Percentiles rank a stretch among this genome's conserved stretches.
Conservation (phyloP, 2,797 vertebrate species). For the Anabas testudineus region DNA sequence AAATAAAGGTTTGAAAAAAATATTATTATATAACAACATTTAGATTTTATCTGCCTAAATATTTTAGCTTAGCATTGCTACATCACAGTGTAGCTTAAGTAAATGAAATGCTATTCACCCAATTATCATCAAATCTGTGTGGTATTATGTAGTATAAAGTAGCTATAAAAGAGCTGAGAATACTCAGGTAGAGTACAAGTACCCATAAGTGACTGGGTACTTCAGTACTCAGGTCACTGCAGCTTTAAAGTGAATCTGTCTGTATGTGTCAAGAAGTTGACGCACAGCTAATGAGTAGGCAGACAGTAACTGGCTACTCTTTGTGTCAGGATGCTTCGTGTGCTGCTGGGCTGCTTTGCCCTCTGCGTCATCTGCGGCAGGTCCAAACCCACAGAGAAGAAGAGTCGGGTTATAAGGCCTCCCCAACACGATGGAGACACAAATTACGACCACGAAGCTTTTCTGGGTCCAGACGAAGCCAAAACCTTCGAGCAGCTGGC, state of each 20-base stretch:
- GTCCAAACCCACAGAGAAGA: slow-evolving; percentile 92
- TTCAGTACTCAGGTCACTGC: too few relatives aligned
- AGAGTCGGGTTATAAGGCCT: slow-evolving; percentile 88
- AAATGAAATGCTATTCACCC: too few relatives aligned
- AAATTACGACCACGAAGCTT: slow-evolving; percentile 92
- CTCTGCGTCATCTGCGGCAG: slow-evolving; percentile 83
- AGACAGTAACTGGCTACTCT: neutral
- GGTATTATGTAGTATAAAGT: too few relatives aligned
- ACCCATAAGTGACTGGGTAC: too few relatives aligned
- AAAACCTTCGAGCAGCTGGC: slow-evolving; percentile 91
- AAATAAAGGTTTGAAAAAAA: too few relatives aligned
- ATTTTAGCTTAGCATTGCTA: too few relatives aligned
- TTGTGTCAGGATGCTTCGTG: slow-evolving; percentile 83
- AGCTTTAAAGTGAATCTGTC: neutral
- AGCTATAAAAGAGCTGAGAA: too few relatives aligned
- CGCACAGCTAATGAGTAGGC: neutral
- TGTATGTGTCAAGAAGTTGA: neutral
- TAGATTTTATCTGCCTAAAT: too few relatives aligned
- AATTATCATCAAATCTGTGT: too few relatives aligned
- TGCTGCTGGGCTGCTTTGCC: slow-evolving; percentile 82
- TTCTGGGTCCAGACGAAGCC: slow-evolving; percentile 90
- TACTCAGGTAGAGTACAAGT: too few relatives aligned
- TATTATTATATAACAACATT: too few relatives aligned
- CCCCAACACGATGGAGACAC: slow-evolving; percentile 87
- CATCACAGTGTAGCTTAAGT: too few relatives aligned